These are phyloP conservation scores for Acanthosepion esculentum DNA, from an alignment of 2,888 invertebrate genomes.

Conservation along the genomic window DNA sequence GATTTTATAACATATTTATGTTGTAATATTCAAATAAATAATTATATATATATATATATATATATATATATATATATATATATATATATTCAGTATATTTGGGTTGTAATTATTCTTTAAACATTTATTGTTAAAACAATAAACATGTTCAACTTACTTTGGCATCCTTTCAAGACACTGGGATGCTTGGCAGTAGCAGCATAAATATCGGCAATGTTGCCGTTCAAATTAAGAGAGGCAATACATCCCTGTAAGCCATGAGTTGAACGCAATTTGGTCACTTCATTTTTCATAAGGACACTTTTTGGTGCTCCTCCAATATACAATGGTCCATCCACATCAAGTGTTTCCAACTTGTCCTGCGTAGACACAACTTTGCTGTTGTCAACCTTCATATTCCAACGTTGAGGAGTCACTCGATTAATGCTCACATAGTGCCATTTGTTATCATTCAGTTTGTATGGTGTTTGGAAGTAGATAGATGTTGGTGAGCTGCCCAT, in stretches of 20 bases:
- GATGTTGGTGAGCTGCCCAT: conserved; percentile 57
- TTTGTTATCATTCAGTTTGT: conserved; percentile 61
- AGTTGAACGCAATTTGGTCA: conserved; percentile 62
- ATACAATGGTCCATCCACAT: conserved; percentile 57
- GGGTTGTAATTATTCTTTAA: not conserved
- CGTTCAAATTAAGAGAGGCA: conserved; percentile 68
- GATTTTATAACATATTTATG: no score
- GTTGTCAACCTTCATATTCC: conserved; percentile 59
- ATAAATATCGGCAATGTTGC: conserved; percentile 58
- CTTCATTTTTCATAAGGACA: conserved; percentile 56
- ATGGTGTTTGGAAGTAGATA: not conserved
- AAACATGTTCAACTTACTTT: conserved; percentile 51
- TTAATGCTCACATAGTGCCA: conserved; percentile 67
- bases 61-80: not conserved
- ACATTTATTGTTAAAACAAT: no score
- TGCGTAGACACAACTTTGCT: not conserved
- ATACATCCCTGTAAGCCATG: conserved; percentile 72
- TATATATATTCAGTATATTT: not conserved
- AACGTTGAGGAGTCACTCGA: conserved; percentile 38
- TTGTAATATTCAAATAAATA: no score
- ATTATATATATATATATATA: not conserved
- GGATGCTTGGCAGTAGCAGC: not conserved
- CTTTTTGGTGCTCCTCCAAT: conserved; percentile 68
- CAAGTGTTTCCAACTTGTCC: conserved; percentile 51
- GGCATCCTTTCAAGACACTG: conserved; percentile 55